These are phyloP conservation scores for Oreotragus oreotragus DNA, from an alignment of 2,113 vertebrate genomes.

Conservation along the genomic window DNA sequence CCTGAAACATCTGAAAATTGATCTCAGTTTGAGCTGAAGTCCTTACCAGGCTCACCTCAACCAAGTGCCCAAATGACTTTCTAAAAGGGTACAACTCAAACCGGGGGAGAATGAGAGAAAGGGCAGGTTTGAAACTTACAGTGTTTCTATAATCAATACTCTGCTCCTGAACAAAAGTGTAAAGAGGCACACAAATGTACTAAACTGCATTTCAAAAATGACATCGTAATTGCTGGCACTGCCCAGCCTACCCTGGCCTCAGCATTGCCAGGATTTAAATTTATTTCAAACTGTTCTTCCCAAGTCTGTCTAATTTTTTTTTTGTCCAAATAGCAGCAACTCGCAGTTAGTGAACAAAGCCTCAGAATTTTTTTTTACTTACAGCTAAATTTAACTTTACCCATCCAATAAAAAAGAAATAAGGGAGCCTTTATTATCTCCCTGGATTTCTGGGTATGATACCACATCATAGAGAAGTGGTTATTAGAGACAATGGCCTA, in stretches of 20 bases:
- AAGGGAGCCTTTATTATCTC: conserved; percentile 88
- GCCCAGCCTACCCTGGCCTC: conserved; percentile 77
- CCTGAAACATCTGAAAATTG: conserved; percentile 60
- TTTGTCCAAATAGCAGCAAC: conserved; percentile 82
- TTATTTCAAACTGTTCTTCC: conserved; percentile 81
- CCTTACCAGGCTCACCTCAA: conserved; percentile 43
- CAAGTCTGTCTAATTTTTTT: conserved; percentile 79
- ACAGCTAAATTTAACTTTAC: conserved; percentile 89
- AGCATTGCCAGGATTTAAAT: conserved; percentile 80
- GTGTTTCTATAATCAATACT: conserved; percentile 81
- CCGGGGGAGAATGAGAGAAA: conserved; percentile 50
- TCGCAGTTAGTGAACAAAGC: conserved; percentile 84
- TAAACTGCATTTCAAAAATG: conserved; percentile 76
- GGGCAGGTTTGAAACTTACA: conserved; percentile 74
- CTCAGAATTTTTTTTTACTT: conserved; percentile 80
- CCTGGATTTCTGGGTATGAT: conserved; percentile 88
- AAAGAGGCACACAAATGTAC: conserved; percentile 76
- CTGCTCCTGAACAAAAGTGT: conserved; percentile 78
- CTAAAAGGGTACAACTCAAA: conserved; percentile 63
- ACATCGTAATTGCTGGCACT: conserved; percentile 78
- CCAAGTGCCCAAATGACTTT: conserved; percentile 71
- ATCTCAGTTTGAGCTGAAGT: conserved; percentile 64
- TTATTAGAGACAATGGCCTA: conserved; percentile 97
- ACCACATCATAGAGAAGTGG: conserved; percentile 88
- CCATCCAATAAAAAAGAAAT: conserved; percentile 89